A percentile compares a stretch with the other conserved stretches of the same genome.
Conservation (phyloP, 2,888 invertebrate genomes). For the Barypeithes pellucidus region DNA sequence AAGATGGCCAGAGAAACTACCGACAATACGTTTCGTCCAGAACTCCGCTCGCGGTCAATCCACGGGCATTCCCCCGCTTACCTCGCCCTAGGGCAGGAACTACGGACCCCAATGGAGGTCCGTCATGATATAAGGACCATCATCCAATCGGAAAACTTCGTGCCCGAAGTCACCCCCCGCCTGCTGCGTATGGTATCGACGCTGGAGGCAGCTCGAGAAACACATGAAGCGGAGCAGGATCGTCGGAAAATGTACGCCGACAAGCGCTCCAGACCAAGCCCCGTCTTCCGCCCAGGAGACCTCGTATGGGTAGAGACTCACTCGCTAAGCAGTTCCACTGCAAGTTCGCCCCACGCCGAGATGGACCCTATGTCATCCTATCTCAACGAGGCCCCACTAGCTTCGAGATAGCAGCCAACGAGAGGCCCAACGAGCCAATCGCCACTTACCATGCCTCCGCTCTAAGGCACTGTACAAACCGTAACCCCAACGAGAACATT, state of each 20-base stretch:
- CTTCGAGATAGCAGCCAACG: too few relatives aligned
- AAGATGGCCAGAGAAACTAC: conserved; percentile 57
- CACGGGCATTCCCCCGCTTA: conserved; percentile 62
- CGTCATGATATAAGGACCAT: too few relatives aligned
- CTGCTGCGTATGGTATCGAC: not conserved
- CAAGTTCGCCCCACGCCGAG: too few relatives aligned
- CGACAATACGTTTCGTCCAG: conserved; percentile 64
- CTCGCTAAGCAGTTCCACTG: not conserved
- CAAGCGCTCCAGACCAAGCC: not conserved
- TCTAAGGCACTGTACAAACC: too few relatives aligned
- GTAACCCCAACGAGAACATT: too few relatives aligned
- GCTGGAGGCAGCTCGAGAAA: not conserved
- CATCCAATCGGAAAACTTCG: too few relatives aligned
- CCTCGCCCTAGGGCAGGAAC: conserved; percentile 53
- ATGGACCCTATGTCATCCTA: too few relatives aligned
- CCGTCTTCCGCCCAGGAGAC: not conserved
- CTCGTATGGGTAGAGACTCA: not conserved
- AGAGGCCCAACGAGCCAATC: too few relatives aligned
- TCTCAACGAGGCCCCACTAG: too few relatives aligned
- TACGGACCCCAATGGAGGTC: conserved; percentile 57
- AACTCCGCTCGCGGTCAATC: conserved; percentile 58
- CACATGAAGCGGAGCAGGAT: not conserved
- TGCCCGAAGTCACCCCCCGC: not conserved
- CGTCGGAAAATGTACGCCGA: not conserved
- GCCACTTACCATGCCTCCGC: too few relatives aligned